Base-by-base conservation (phyloP, 2,113 vertebrate genomes). In the Speoplatyrhinus poulsoni region DNA sequence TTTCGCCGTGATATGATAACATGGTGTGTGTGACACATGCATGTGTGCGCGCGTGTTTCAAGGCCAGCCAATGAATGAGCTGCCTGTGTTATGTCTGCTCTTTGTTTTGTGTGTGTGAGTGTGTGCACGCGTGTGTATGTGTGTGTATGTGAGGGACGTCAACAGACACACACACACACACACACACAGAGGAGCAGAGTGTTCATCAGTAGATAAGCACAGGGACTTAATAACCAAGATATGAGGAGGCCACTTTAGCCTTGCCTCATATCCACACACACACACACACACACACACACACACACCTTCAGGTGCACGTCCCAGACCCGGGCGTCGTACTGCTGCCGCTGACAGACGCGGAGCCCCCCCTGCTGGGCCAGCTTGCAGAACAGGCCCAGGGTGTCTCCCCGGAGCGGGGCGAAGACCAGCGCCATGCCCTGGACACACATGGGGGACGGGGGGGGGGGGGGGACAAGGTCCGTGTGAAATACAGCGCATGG, bases 281-380 rank as follows among this genome's bases (percentile, higher is more conserved):
- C 76, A 81, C 82, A 78, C 76, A 81, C 26, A 26, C 26, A 2
- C 82, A 78, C 77, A 89, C 82, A 82, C 57, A 58, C 58, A 62
- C 26, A 5, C 92, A 99, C 98, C 97, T 98, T 96, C 76, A 93
- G 91, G 90, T 99, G 96, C 87, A 96, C 93, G 90, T 96, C 92
- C 93, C 94, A 98, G 92, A 99, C 94, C 87, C 95, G 93, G 84
- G 95, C 91, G 77, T 99, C 97, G 69, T 99, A 99, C 95, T 96
- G 95, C 92, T 96, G 95, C 89, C 94, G 94, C 88, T 94, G 95
- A 89, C 94, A 92, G 87, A 98, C 75, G 67, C 82, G 92, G 87
- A 99, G 94, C 85, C 95, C 95, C 19, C 93, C 93, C 88, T 92
- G 92, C 91, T 94, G 94, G 76, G 96, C 96, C 93, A 99, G 93